Evolutionary conservation across 2,113 vertebrate species (phyloP).

Genomic region (Caretta caretta): DNA sequence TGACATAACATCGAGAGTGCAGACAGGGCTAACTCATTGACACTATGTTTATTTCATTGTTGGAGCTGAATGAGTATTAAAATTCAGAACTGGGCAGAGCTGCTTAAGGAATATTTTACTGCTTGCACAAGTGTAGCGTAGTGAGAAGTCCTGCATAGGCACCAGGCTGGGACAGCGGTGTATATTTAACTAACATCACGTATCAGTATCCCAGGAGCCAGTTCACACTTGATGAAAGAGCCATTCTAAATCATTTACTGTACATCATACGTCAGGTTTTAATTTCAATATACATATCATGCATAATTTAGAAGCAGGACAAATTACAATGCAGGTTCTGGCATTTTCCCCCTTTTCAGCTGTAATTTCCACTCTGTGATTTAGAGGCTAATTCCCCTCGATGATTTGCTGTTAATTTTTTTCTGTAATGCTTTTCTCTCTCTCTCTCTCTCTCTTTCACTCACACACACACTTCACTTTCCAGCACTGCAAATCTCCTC

Average conservation of each 20-base stretch:
- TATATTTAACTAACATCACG: slow-evolving; percentile 67
- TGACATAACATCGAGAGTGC: neutral
- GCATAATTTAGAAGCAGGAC: slow-evolving; percentile 76
- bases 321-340: slow-evolving; percentile 59
- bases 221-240: slow-evolving; percentile 80
- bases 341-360: no score
- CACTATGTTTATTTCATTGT: neutral
- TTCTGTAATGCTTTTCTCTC: neutral
- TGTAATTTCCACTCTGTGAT: slow-evolving; percentile 22
- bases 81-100: neutral
- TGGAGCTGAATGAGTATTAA: neutral
- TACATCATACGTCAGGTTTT: slow-evolving; percentile 82
- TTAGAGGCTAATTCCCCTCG: slow-evolving; percentile 25
- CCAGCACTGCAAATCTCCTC: slow-evolving; percentile 34
- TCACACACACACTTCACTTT: neutral
- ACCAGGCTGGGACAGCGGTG: neutral
- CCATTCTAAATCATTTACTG: slow-evolving; percentile 81
- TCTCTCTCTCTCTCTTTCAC: neutral
- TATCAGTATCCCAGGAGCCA: slow-evolving; percentile 72
- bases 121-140: slow-evolving; percentile 20
- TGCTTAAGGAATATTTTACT: neutral
- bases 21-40: neutral
- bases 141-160: slow-evolving; percentile 4
- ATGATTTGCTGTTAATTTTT: neutral
- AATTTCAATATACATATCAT: slow-evolving; percentile 75